Base-by-base conservation (phyloP, 92 coral and sea anemone species). In the Hydrozoanthus gracilis region DNA sequence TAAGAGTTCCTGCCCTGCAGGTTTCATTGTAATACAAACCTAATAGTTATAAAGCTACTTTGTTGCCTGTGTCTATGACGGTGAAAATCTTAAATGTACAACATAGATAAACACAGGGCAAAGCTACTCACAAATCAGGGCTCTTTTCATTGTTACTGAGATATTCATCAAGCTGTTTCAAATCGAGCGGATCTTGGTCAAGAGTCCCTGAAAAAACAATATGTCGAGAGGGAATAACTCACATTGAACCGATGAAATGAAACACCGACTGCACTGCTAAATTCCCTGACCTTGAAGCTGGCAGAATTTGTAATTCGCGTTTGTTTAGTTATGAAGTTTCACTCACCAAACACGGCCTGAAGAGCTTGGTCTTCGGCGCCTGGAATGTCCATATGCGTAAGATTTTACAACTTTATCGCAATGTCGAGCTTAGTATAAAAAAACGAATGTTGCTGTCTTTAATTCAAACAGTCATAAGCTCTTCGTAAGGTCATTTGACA, bases 131-230 rank as follows among this genome's bases (percentile, higher is more conserved):
- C 85, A 80, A 14, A n/a, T 64, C 85, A 2, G 85, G 4, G 12
- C 72, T 18, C 16, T 80, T 80, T 3, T 80, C 85, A 4, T 80
- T 74, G 62, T 52, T 76, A 18, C 85, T 47, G 6, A 80, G 85
- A 15, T 80, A 80, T 49, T 80, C 85, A 61, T 80, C 85, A 2
- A 80, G 58, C 20, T 80, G 85, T 8, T 64, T 80, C 60, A 80
- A 6, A 60, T 80, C 85, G 5, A 80, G 60, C 5, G 85, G 75
- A 49, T 80, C 85, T 15, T 66, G 48, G 13, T 80, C 74, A 5
- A 80, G 46, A 46, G 61, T 80, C 14, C 85, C 85, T 80, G 62
- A 13, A 80, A 27, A 27, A 27, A 27, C 39, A 27, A 27, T 27
- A 27, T 27, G 39, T 27, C 39, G 39, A 27, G 2, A 27, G 39